Conservation (phyloP, 2,797 vertebrate species). For the Tokudaia tokunoshimensis region DNA sequence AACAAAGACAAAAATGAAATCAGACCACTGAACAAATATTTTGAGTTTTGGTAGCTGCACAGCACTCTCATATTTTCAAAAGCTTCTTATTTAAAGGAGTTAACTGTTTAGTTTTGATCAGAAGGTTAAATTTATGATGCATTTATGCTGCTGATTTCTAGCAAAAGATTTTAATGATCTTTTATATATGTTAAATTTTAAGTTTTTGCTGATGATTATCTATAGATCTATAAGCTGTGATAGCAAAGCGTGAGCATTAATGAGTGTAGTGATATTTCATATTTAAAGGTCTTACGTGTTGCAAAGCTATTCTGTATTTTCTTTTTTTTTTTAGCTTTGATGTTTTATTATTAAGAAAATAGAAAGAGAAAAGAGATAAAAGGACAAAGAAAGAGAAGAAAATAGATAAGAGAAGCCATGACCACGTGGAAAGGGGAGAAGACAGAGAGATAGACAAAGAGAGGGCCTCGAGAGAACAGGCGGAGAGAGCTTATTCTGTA, state of each 20-base stretch:
- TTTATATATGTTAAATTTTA: background rate
- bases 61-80: background rate
- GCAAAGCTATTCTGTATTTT: constrained; percentile 21
- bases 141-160: background rate
- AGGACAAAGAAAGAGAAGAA: no score
- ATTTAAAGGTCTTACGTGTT: background rate
- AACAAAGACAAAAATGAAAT: background rate
- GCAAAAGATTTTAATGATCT: background rate
- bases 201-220: background rate
- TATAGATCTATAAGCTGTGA: background rate
- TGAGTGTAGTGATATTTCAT: background rate
- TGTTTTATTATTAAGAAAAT: no score
- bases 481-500: no score
- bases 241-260: background rate
- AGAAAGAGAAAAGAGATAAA: no score
- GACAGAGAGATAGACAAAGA: no score
- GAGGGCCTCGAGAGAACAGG: no score
- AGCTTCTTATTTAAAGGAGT: background rate
- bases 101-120: constrained; percentile 10
- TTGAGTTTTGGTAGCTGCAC: background rate
- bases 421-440: no score
- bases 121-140: constrained; percentile 5
- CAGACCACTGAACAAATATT: background rate
- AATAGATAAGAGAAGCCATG: no score
- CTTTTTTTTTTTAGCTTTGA: no score